Evolutionary conservation across 2,888 invertebrate genomes (phyloP).

Genomic region (Macaria notata): DNA sequence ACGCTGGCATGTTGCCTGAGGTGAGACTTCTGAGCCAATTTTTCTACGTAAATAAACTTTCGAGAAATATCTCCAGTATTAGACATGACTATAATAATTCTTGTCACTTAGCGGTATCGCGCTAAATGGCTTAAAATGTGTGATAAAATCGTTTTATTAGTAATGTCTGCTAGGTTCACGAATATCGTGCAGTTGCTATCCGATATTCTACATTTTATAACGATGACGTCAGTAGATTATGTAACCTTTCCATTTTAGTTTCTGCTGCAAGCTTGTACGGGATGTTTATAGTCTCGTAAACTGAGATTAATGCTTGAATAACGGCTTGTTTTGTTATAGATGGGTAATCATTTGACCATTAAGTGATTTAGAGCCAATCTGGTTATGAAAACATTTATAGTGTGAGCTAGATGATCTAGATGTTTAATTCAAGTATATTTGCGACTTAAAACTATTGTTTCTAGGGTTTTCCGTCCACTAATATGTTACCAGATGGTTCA

Average conservation of each 20-base stretch:
- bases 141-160: constrained; percentile 11
- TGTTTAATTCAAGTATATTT: too few relatives aligned
- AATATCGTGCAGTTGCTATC: constrained; percentile 23
- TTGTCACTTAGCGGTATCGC: constrained; percentile 22
- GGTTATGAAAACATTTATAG: too few relatives aligned
- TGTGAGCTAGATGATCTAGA: too few relatives aligned
- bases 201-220: constrained; percentile 21
- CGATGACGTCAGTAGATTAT: constrained; percentile 19
- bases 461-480: too few relatives aligned
- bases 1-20: constrained; percentile 61
- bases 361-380: too few relatives aligned
- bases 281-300: constrained; percentile 7
- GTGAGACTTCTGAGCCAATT: constrained; percentile 44
- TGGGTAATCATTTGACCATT: constrained; percentile 13
- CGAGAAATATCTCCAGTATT: constrained; percentile 44
- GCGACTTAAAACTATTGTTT: too few relatives aligned
- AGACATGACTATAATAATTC: constrained; percentile 47
- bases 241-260: constrained; percentile 15
- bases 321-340: constrained; percentile 6
- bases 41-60: constrained; percentile 52
- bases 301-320: constrained; percentile 10
- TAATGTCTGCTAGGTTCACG: constrained; percentile 11
- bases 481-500: too few relatives aligned
- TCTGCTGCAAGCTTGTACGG: constrained; percentile 5
- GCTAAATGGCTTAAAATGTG: constrained; percentile 15